Base-by-base conservation (phyloP, 2,888 invertebrate genomes). In the Gymnocheta viridis region DNA sequence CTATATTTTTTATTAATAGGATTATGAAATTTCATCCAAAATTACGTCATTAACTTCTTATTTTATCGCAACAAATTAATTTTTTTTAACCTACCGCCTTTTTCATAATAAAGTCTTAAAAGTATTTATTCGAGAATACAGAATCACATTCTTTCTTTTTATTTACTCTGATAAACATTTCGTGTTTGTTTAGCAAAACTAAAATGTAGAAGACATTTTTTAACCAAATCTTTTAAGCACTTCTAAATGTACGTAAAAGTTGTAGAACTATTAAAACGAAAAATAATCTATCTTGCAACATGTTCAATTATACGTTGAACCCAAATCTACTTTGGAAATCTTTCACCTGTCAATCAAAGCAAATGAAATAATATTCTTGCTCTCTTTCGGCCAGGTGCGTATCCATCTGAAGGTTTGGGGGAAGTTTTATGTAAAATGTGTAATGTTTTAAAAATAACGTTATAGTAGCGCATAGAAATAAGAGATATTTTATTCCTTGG, bases 261-360 rank as follows among this genome's bases (percentile, higher is more conserved):
- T 32, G 6, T 6, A 29, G 0, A 4, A 44, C 51, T 58, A 44
- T 29, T 12, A n/a, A 12, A 14, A 29, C 29, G 44, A 72, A 74
- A 47, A 24, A 49, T 1, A 70, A 19, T 22, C 17, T 12, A 32
- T 44, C 22, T n/a, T 35, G 27, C 62, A 76, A 32, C 32, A 67
- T 51, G 27, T 66, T 54, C 24, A 35, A 41, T 51, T 60, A 29
- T 60, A 62, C 54, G 51, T 51, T 73, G 49, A 56, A 67, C 69
- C 60, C 27, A 17, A 35, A 67, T 77, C 27, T 69, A 17, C 32
- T 44, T 62, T 54, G 2, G 3, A 70, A 41, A 47, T 62, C 54
- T 64, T 70, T 64, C 51, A 82, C 72, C 72, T 82, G 70, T 66
- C 72, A 82, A 72, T 77, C 66, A 56, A 35, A 27, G 35, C 76